A percentile compares a stretch with the other conserved stretches of the same genome.
Evolutionary conservation across 2,113 vertebrate genomes (phyloP).

Genomic region (Antechinus flavipes): DNA sequence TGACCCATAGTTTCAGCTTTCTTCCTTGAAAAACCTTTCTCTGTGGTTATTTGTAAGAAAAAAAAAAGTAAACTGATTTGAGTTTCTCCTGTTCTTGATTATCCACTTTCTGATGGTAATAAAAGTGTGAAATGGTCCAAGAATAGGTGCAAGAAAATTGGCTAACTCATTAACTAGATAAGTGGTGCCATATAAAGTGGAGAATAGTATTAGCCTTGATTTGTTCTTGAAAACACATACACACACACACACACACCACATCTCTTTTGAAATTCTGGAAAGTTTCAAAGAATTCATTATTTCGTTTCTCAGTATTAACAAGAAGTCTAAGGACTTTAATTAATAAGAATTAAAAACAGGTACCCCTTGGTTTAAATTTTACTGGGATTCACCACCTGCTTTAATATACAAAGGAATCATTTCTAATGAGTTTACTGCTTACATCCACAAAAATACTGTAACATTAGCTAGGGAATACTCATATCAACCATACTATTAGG

Average conservation of each 20-base stretch:
- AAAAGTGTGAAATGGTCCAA: constrained; percentile 32
- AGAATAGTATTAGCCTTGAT: constrained; percentile 46
- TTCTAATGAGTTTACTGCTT: constrained; percentile 64
- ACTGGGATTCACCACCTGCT: constrained; percentile 52
- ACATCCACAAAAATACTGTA: constrained; percentile 28
- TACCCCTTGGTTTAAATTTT: constrained; percentile 62
- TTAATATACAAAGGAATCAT: constrained; percentile 58
- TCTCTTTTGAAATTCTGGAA: constrained; percentile 26
- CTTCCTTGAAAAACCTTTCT: accelerated
- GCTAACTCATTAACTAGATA: constrained; percentile 11
- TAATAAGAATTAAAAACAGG: constrained; percentile 52
- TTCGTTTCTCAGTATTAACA: constrained; percentile 23
- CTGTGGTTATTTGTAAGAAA: not conserved
- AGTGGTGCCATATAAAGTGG: constrained; percentile 38
- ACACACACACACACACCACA: too few species aligned
- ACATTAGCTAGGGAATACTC: constrained; percentile 58
- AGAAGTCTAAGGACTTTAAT: constrained; percentile 50
- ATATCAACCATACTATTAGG: constrained; percentile 19
- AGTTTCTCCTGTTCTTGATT: constrained; percentile 35
- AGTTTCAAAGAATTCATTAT: constrained; percentile 44
- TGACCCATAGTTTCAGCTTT: not conserved
- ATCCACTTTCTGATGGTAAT: constrained; percentile 35
- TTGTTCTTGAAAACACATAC: constrained; percentile 1
- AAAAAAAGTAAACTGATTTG: constrained; percentile 15
- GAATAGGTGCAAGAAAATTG: constrained; percentile 18